Evolutionary conservation across 64 coral and sea anemone species (phyloP).

Genomic region (Hydrozoanthus tunicans): DNA sequence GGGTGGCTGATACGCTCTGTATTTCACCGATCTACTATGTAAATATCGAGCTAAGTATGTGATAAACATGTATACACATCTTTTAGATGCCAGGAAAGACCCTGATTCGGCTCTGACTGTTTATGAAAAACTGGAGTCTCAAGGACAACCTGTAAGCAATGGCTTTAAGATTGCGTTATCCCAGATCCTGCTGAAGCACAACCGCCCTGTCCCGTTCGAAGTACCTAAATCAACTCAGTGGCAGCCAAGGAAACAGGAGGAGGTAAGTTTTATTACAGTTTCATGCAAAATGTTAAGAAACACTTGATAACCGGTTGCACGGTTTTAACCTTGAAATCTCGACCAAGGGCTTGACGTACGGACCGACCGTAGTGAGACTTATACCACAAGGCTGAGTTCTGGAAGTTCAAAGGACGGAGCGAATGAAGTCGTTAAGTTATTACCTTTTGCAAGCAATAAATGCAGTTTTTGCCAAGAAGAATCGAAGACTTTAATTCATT

Average conservation of each 20-base stretch:
- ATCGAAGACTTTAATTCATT: too few relatives aligned
- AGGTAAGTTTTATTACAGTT: neutral
- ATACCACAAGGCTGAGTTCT: too few relatives aligned
- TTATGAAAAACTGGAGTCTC: slow-evolving; percentile 36
- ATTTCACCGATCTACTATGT: too few relatives aligned
- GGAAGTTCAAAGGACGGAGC: too few relatives aligned
- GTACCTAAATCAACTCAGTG: slow-evolving; percentile 4
- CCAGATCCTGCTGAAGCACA: slow-evolving; percentile 30
- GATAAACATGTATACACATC: neutral
- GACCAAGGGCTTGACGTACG: too few relatives aligned
- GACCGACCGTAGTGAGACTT: too few relatives aligned
- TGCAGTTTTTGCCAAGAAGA: too few relatives aligned
- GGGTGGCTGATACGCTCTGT: too few relatives aligned
- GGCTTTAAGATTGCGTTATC: slow-evolving; percentile 46
- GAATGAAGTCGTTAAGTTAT: too few relatives aligned
- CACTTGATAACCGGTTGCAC: neutral
- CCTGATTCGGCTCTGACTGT: slow-evolving; percentile 34
- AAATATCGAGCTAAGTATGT: too few relatives aligned
- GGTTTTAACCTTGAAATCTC: too few relatives aligned
- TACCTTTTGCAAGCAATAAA: too few relatives aligned
- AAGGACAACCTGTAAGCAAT: neutral
- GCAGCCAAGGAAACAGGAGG: slow-evolving; percentile 6
- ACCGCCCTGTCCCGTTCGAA: slow-evolving; percentile 46
- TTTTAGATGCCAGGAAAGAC: slow-evolving; percentile 30
- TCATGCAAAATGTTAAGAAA: neutral